Evolutionary conservation across 2,888 invertebrate species (phyloP).

Genomic region (Agonopterix subpropinquella): DNA sequence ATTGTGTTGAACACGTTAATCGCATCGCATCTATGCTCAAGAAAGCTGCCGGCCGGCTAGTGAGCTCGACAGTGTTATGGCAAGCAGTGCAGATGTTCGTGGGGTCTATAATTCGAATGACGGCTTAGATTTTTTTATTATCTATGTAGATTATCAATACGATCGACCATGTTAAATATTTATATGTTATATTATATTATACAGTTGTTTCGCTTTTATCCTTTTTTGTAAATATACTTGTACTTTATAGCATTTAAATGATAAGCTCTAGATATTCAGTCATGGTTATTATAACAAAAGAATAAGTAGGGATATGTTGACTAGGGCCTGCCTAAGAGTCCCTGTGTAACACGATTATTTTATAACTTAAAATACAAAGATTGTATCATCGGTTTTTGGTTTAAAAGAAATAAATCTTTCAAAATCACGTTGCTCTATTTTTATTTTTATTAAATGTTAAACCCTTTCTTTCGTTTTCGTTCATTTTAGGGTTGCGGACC

Average conservation of each 20-base stretch:
- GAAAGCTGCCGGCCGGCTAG: too few relatives aligned
- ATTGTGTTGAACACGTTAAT: too few relatives aligned
- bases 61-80: too few relatives aligned
- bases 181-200: slow-evolving; percentile 13
- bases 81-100: too few relatives aligned
- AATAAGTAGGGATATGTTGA: slow-evolving; percentile 20
- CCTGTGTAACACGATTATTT: neutral
- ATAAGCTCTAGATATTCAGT: slow-evolving; percentile 30
- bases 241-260: slow-evolving; percentile 29
- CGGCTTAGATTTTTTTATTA: too few relatives aligned
- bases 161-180: too few relatives aligned
- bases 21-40: too few relatives aligned
- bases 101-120: too few relatives aligned
- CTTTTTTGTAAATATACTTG: slow-evolving; percentile 25
- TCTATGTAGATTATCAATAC: too few relatives aligned
- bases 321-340: slow-evolving; percentile 11
- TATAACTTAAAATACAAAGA: slow-evolving; percentile 18
- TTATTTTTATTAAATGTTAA: slow-evolving; percentile 1
- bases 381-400: slow-evolving; percentile 34
- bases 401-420: slow-evolving; percentile 27
- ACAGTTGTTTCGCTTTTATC: slow-evolving; percentile 22
- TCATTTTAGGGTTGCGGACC: too few relatives aligned
- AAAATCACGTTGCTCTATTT: slow-evolving; percentile 9
- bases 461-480: too few relatives aligned
- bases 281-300: slow-evolving; percentile 20